phyloP scores from a whole-genome alignment of 2,888 invertebrate genomes.

The Smittia aterrima region DNA sequence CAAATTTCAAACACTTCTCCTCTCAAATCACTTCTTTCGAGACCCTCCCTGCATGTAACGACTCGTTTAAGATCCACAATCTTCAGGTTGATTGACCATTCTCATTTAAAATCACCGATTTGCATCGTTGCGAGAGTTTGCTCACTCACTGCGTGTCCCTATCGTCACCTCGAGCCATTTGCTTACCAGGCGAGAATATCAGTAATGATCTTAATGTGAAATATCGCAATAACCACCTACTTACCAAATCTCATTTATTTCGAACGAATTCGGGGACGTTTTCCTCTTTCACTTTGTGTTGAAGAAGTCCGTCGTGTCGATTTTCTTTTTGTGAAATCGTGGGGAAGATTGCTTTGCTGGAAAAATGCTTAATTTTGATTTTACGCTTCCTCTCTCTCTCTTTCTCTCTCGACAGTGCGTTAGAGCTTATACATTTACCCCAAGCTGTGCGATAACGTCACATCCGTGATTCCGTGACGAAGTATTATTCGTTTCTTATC shows the following conservation, averaged over 20 bases:
- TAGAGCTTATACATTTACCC: constrained; percentile 39
- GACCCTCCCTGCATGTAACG: neutral
- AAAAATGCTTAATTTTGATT: constrained; percentile 12
- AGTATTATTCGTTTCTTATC: constrained; percentile 39
- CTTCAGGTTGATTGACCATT: constrained; percentile 27
- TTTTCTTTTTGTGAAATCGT: neutral
- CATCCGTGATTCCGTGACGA: constrained; percentile 38
- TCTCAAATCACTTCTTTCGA: too few relatives aligned
- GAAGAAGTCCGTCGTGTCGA: neutral
- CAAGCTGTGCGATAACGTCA: constrained; percentile 43
- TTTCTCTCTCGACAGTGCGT: neutral
- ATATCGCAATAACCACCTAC: constrained; percentile 37
- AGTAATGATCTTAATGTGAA: constrained; percentile 23
- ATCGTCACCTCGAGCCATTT: neutral
- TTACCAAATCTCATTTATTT: constrained; percentile 37
- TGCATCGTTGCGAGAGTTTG: neutral
- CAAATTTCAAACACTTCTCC: neutral
- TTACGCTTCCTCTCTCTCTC: neutral
- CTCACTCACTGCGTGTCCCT: neutral
- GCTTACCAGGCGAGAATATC: constrained; percentile 20
- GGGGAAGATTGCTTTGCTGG: neutral
- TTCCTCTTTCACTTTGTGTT: neutral
- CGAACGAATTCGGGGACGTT: neutral
- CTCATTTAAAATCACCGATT: constrained; percentile 2
- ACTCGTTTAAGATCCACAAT: neutral